Conservation (phyloP, 2,113 vertebrate species). For the Gasterosteus nipponicus region DNA sequence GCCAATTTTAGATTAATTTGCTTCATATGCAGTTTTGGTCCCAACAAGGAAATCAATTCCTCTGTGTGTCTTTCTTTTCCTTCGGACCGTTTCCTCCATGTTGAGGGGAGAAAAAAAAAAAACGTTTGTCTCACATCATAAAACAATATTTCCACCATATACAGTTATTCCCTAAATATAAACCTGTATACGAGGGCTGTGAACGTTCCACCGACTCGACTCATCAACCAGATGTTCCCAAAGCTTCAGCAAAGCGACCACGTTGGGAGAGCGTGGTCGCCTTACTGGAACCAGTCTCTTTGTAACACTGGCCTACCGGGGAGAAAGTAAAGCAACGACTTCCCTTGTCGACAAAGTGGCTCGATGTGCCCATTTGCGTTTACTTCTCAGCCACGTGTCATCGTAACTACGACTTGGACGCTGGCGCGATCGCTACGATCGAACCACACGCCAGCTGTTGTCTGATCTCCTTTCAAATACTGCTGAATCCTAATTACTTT, state of each 20-base stretch:
- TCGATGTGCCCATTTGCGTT: not conserved
- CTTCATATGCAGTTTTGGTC: not conserved
- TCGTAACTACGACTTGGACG: not conserved
- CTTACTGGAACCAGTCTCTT: conserved; percentile 26
- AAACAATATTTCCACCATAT: conserved; percentile 64
- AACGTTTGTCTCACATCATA: conserved; percentile 67
- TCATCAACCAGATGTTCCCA: conserved; percentile 66
- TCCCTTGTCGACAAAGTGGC: not conserved
- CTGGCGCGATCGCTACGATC: not conserved
- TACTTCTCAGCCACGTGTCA: not conserved
- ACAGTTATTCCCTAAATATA: conserved; percentile 64
- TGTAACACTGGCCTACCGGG: conserved; percentile 28
- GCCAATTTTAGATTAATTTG: not conserved
- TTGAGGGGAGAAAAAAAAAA: conserved; percentile 19
- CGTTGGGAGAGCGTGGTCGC: conserved; percentile 18
- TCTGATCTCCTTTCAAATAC: not conserved
- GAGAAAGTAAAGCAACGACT: not conserved
- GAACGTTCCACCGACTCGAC: conserved; percentile 49
- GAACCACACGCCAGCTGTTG: not conserved
- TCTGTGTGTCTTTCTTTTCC: conserved; percentile 19
- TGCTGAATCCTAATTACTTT: not conserved
- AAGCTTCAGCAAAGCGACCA: conserved; percentile 20
- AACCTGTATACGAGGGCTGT: conserved; percentile 27
- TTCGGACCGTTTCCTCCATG: conserved; percentile 34
- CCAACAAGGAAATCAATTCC: conserved; percentile 30